These are phyloP conservation scores for Neotoxoptera formosana DNA, from an alignment of 1,140 invertebrate genomes.

Conservation along the genomic window DNA sequence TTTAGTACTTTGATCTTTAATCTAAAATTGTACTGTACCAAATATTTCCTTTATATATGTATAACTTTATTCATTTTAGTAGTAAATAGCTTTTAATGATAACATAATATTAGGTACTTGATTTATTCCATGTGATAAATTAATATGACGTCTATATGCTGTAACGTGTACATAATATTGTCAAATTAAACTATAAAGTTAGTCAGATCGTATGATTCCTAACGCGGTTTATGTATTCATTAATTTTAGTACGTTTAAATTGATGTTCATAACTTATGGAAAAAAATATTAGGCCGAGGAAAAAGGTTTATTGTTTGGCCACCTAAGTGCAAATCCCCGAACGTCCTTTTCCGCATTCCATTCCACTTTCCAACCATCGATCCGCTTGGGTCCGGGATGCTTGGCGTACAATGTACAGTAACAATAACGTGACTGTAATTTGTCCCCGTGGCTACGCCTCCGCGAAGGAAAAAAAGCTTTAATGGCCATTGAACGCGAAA, in stretches of 20 bases:
- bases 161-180: background rate
- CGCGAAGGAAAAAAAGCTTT: conserved; percentile 11
- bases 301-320: conserved; percentile 21
- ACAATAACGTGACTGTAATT: conserved; percentile 42
- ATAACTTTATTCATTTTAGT: background rate
- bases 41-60: background rate
- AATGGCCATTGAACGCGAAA: conserved; percentile 46
- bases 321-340: conserved; percentile 33
- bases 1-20: background rate
- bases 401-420: conserved; percentile 24
- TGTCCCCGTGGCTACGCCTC: conserved; percentile 31
- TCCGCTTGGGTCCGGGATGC: conserved; percentile 22
- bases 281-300: background rate
- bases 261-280: conserved; percentile 13
- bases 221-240: conserved; percentile 11
- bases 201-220: background rate
- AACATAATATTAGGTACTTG: background rate
- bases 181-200: background rate
- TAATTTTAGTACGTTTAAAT: conserved; percentile 23
- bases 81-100: background rate
- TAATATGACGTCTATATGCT: too few species aligned
- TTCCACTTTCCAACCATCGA: conserved; percentile 43
- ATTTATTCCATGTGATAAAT: background rate
- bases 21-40: background rate
- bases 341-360: conserved; percentile 33